Conservation (phyloP, 2,797 vertebrate species). For the Pseudochirops cupreus region DNA sequence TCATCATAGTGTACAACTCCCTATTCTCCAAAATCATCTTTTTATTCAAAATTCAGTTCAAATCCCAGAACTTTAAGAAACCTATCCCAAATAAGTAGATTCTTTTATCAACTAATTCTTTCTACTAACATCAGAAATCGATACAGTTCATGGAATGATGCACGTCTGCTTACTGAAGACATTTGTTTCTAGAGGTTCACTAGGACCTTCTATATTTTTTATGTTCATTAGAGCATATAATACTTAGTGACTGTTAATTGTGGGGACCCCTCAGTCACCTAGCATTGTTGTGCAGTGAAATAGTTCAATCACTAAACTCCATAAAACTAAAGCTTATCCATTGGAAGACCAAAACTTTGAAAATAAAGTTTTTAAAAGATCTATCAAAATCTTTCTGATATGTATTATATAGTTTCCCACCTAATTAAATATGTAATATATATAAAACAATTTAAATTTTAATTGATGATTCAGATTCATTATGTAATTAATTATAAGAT, state of each 20-base stretch:
- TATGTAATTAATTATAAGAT: not conserved
- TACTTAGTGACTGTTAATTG: constrained; percentile 20
- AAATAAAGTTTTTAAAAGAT: constrained; percentile 19
- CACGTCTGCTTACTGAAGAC: constrained; percentile 3
- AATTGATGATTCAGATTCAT: not conserved
- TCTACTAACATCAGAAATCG: constrained; percentile 9
- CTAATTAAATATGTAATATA: constrained; percentile 16
- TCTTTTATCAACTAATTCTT: constrained; percentile 32
- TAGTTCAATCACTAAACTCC: not conserved
- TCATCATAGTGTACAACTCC: constrained; percentile 37
- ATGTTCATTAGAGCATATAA: constrained; percentile 8
- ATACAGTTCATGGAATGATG: constrained; percentile 18
- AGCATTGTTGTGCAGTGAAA: constrained; percentile 29
- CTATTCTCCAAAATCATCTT: not conserved
- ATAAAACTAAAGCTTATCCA: not conserved
- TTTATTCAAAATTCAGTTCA: constrained; percentile 38
- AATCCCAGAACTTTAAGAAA: constrained; percentile 1
- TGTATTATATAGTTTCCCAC: constrained; percentile 31
- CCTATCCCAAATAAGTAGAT: not conserved
- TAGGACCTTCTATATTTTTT: constrained; percentile 25
- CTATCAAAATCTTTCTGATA: not conserved
- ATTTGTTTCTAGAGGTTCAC: constrained; percentile 38
- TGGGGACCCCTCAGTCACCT: not conserved
- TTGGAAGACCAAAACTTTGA: not conserved
- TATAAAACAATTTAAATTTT: constrained; percentile 44